phyloP scores from a whole-genome alignment of 2,113 vertebrate species.

The Gasterosteus aculeatus region DNA sequence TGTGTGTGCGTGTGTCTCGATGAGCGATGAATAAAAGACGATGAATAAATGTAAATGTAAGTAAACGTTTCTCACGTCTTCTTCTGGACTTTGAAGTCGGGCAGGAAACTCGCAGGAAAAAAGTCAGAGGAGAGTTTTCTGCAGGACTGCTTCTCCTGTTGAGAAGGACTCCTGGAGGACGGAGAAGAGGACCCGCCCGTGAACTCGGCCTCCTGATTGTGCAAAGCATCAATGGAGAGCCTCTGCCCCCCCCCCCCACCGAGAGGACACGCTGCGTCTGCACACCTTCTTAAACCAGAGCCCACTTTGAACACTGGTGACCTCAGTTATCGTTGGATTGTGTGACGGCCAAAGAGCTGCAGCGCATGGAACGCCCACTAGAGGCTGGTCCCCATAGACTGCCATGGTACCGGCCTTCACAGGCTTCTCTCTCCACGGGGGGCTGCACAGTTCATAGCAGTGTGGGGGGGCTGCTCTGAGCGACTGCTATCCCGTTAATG shows the following conservation, averaged over 20 bases:
- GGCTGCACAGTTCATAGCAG: no score
- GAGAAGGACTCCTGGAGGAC: slow-evolving; percentile 8
- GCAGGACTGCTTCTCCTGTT: slow-evolving; percentile 22
- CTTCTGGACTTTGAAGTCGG: slow-evolving; percentile 51
- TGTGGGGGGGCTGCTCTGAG: no score
- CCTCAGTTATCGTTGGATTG: background rate
- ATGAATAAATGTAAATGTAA: background rate
- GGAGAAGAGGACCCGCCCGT: slow-evolving; percentile 28
- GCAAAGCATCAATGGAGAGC: slow-evolving; percentile 49
- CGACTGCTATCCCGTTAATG: no score
- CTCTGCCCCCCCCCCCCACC: slow-evolving; percentile 13
- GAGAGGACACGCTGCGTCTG: slow-evolving; percentile 12
- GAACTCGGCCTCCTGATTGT: slow-evolving; percentile 60
- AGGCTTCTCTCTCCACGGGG: no score
- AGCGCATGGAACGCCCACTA: no score
- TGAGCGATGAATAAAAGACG: no score
- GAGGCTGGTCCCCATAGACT: no score
- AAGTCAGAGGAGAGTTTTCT: slow-evolving; percentile 9
- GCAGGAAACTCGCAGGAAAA: slow-evolving; percentile 36
- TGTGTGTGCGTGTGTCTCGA: background rate
- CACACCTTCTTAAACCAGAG: slow-evolving; percentile 1
- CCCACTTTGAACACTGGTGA: background rate
- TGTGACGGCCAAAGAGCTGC: no score
- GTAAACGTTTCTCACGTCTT: slow-evolving; percentile 51
- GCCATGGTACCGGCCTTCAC: no score